Base-by-base conservation (phyloP, 30 jellyfish, hydroid and myxozoan species). In the Clytia hemisphaerica region DNA sequence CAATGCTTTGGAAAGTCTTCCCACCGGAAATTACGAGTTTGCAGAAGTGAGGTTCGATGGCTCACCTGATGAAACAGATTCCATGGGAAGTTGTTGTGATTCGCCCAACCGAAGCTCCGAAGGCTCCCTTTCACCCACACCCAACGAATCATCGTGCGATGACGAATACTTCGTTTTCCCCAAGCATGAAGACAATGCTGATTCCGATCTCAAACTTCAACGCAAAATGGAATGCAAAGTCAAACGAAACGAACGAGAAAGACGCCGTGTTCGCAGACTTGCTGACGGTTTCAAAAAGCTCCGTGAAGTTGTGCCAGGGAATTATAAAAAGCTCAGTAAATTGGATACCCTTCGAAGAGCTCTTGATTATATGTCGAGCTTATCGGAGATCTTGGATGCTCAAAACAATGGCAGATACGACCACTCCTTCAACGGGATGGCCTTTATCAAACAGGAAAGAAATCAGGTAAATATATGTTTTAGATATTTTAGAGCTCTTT, bases 221-320 rank as follows among this genome's bases (percentile, higher is more conserved):
- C 15, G 44, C 25, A 57, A 31, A 57, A 28, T 7, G 16, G 70
- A 57, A 4, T 22, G 30, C 30, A 57, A 57, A 57, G 70, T 57
- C 25, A 57, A 57, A 22, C 70, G 70, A 4, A 57, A 57, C 70
- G 70, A 57, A 45, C 70, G 70, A 26, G 70, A 57, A 57, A 25
- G 70, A 22, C 70, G 70, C 37, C 27, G 70, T n/a, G 70, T 57
- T 57, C 70, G 70, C 15, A 38, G 70, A 25, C 30, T 57, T 22
- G 70, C 70, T 22, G 70, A 57, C 3, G 70, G 70, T 21, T 57
- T 57, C 30, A 38, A 45, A 9, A 25, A 31, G 35, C 70, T 57
- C 30, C 70, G 70, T 57, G 25, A 26, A 22, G 70, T 57, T 28
- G 70, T 57, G 49, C 70, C 70, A 6, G 70, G 70, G 44, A 33